Evolutionary conservation across 2,113 vertebrate species (phyloP).

Genomic region (Tricholaema leucomelas): DNA sequence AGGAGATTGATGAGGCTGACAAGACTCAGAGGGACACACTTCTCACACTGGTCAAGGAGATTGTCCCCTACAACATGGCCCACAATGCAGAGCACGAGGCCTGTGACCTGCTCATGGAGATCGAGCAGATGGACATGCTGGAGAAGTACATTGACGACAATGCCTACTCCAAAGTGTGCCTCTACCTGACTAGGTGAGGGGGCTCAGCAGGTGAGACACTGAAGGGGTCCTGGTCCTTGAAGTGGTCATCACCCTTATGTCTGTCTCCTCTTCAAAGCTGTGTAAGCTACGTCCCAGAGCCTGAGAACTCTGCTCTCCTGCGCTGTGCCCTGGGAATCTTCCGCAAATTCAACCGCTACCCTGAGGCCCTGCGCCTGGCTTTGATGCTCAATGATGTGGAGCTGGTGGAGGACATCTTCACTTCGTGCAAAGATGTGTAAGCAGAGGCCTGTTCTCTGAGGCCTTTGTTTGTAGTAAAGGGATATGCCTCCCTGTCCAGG

Average conservation of each 20-base stretch:
- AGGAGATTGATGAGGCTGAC: conserved; percentile 94
- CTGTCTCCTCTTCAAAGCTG: conserved; percentile 78
- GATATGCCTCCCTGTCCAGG: not conserved
- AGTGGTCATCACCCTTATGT: accelerated
- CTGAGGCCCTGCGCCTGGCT: conserved; percentile 93
- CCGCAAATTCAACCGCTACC: conserved; percentile 93
- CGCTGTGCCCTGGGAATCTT: conserved; percentile 94
- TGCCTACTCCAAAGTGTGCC: conserved; percentile 96
- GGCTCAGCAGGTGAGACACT: not conserved
- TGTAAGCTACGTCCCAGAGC: conserved; percentile 96
- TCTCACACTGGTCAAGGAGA: conserved; percentile 93
- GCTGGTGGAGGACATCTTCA: conserved; percentile 97
- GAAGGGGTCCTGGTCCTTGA: not conserved
- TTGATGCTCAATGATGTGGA: conserved; percentile 97
- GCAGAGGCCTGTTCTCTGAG: not conserved
- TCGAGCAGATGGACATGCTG: conserved; percentile 95
- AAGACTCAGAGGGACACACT: conserved; percentile 91
- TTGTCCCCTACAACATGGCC: conserved; percentile 97
- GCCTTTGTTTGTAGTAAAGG: accelerated
- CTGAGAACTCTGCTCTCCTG: conserved; percentile 94
- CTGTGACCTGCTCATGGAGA: conserved; percentile 97
- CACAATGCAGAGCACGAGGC: conserved; percentile 98
- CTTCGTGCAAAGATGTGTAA: conserved; percentile 98
- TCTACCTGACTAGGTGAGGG: conserved; percentile 93
- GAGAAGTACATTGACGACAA: conserved; percentile 96